Evolutionary conservation across 2,113 vertebrate species (phyloP).

Genomic region (Tyto alba): DNA sequence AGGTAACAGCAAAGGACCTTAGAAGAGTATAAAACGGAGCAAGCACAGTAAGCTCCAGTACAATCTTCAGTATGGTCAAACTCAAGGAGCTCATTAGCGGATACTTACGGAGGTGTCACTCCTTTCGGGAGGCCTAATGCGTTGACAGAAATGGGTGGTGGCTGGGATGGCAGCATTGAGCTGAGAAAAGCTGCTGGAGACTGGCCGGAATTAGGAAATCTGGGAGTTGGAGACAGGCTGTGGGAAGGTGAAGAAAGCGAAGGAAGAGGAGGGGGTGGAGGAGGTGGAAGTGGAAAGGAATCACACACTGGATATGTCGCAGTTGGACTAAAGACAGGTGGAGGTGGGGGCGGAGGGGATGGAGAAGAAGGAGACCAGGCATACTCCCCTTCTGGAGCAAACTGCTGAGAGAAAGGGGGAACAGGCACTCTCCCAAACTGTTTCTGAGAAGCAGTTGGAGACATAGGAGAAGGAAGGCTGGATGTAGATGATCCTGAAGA

Average conservation of each 20-base stretch:
- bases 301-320: conserved; percentile 58
- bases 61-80: background rate
- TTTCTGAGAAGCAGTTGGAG: conserved; percentile 82
- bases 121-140: conserved; percentile 92
- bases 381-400: conserved; percentile 73
- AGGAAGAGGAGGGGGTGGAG: conserved; percentile 78
- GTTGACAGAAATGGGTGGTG: conserved; percentile 78
- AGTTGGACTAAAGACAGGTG: conserved; percentile 83
- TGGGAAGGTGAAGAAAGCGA: conserved; percentile 60
- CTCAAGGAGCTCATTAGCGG: background rate
- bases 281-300: conserved; percentile 79
- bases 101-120: conserved; percentile 78
- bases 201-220: conserved; percentile 69
- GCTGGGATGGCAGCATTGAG: conserved; percentile 86
- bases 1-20: background rate
- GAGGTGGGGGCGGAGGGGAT: conserved; percentile 90
- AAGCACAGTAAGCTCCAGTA: background rate
- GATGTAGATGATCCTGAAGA: conserved; percentile 89
- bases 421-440: conserved; percentile 75
- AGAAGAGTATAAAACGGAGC: background rate
- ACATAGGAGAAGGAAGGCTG: conserved; percentile 87
- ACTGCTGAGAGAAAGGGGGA: conserved; percentile 74
- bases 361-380: conserved; percentile 84
- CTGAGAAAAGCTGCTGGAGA: conserved; percentile 92
- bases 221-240: conserved; percentile 66